Evolutionary conservation across 2,888 invertebrate genomes (phyloP), one percentile per base, ranked within the genome.

Genomic region (Drosophila antonietae): DNA sequence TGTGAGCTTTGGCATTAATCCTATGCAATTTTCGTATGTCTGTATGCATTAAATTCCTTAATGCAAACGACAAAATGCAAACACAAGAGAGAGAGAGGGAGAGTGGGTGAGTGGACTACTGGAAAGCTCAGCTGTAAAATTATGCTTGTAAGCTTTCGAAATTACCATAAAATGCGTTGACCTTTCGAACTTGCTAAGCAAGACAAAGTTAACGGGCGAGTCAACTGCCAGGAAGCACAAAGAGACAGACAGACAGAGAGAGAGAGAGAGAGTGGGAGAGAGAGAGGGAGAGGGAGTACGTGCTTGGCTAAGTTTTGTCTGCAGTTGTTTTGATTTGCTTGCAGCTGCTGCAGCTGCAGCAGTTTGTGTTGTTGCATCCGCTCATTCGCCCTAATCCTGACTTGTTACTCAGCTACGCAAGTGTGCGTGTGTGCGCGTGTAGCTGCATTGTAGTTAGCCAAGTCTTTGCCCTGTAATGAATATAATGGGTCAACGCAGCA

Each of bases 141-240:
- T 78, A 80, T 80, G 80, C 78, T 75, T 78, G 80, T 80, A 80
- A 80, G 81, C 80, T 80, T 71, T 63, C 28, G 66, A 80, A 80
- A 80, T 80, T 78, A 80, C 80, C 81, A 80, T 80, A 67, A 80
- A 80, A 80, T 80, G 73, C 78, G 81, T 80, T 80, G 80, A 80
- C 80, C 80, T 80, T 80, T 80, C 60, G 62, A 75, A 72, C 80
- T 80, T 66, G 61, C 71, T 46, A 61, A 56, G 65, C 69, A 75
- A 64, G 39, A 53, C 65, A 67, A 67, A 75, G 71, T 66, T 56
- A 47, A 52, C 33, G 15, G 37, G 23, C 39, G 6, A 31, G 49
- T 49, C 59, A 39, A 31, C 47, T 59, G 49, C 15, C 47, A 39
- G 49, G 23, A 53, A 33, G 52, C 37, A 35, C 37, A 41, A 15